Conservation (phyloP, 2,888 invertebrate genomes). For the Drosophila acutilabella region DNA sequence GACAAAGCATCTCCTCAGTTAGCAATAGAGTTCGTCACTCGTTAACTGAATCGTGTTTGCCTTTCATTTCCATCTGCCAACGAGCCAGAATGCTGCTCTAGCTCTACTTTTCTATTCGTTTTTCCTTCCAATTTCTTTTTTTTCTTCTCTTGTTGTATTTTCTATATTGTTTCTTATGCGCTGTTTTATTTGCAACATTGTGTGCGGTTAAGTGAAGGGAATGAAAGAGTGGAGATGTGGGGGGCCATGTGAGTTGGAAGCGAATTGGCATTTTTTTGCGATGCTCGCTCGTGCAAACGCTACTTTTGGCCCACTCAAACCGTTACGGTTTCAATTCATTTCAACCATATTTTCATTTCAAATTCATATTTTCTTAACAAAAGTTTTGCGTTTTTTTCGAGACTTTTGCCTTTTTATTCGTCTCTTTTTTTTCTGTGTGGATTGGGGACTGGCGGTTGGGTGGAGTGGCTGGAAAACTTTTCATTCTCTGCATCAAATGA, state of each 20-base stretch:
- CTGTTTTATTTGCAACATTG: slow-evolving; percentile 77
- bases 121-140: slow-evolving; percentile 20
- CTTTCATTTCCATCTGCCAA: slow-evolving; percentile 78
- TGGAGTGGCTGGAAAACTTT: slow-evolving; percentile 68
- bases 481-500: slow-evolving; percentile 78
- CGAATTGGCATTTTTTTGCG: slow-evolving; percentile 63
- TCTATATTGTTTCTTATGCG: slow-evolving; percentile 76
- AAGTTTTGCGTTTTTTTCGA: slow-evolving; percentile 71
- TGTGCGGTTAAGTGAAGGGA: slow-evolving; percentile 27
- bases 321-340: slow-evolving; percentile 79
- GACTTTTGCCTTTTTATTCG: slow-evolving; percentile 55
- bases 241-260: not conserved
- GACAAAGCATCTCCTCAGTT: slow-evolving; percentile 72
- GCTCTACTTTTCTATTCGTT: slow-evolving; percentile 20
- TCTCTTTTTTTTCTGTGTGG: slow-evolving; percentile 8
- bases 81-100: slow-evolving; percentile 40
- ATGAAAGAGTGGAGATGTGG: not conserved
- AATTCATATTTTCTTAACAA: slow-evolving; percentile 81
- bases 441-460: not conserved
- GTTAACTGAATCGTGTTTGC: slow-evolving; percentile 81
- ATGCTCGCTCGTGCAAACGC: slow-evolving; percentile 73
- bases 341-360: slow-evolving; percentile 80
- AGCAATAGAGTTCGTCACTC: slow-evolving; percentile 78
- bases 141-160: slow-evolving; percentile 71
- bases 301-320: slow-evolving; percentile 69